Evolutionary conservation across 2,797 vertebrate species (phyloP).

Genomic region (Apogon hyalosoma): DNA sequence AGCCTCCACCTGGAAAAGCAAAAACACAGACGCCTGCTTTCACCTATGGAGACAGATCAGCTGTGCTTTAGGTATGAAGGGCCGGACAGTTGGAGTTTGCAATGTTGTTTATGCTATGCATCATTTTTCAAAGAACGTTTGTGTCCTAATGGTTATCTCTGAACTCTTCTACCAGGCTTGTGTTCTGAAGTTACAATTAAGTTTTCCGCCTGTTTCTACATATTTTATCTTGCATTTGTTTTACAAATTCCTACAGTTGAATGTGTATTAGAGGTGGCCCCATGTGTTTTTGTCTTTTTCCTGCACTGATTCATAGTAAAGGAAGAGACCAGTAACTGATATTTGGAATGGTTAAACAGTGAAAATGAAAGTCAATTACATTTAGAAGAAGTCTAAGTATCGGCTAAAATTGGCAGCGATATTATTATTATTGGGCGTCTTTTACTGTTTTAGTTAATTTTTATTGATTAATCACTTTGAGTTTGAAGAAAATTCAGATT

Average conservation of each 20-base stretch:
- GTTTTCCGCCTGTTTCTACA: slow-evolving; percentile 4
- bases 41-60: slow-evolving; percentile 31
- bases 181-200: slow-evolving; percentile 33
- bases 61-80: slow-evolving; percentile 55
- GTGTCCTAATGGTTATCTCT: slow-evolving; percentile 42
- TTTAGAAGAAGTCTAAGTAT: too few species aligned
- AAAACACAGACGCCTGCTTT: slow-evolving; percentile 42
- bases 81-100: slow-evolving; percentile 56
- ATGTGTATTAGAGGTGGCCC: not conserved
- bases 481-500: too few species aligned
- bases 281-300: too few species aligned
- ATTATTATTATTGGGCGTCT: too few species aligned
- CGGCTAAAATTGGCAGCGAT: too few species aligned
- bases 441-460: too few species aligned
- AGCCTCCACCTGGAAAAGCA: slow-evolving; percentile 44
- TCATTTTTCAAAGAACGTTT: slow-evolving; percentile 41
- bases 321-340: too few species aligned
- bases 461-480: too few species aligned
- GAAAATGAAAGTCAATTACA: too few species aligned
- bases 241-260: slow-evolving; percentile 11
- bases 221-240: slow-evolving; percentile 26
- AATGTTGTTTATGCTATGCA: slow-evolving; percentile 72
- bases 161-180: slow-evolving; percentile 36
- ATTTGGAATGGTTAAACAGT: too few species aligned
- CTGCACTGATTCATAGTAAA: too few species aligned